Percentiles rank a stretch among this genome's conserved stretches.
phyloP scores from a whole-genome alignment of 2,888 invertebrate genomes.

The Cephus nigrinus region DNA sequence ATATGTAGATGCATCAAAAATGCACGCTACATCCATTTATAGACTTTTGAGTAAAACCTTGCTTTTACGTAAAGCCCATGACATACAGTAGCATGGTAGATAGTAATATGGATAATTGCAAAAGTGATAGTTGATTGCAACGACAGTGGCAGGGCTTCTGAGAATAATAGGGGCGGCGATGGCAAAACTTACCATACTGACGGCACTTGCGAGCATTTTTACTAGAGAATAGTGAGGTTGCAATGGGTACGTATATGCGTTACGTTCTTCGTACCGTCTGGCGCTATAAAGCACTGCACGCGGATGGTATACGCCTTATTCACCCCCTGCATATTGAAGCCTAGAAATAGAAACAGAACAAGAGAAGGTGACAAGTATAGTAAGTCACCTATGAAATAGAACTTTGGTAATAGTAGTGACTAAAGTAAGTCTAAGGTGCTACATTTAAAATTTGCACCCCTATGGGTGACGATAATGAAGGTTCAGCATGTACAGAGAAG shows the following conservation, averaged over 20 bases:
- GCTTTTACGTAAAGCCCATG: neutral
- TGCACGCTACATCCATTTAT: neutral
- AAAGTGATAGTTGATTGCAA: neutral
- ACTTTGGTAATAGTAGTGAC: neutral
- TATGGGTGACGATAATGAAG: no score
- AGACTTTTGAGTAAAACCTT: neutral
- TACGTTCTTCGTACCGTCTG: neutral
- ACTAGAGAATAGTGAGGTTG: neutral
- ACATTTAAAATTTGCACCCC: no score
- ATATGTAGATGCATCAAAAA: neutral
- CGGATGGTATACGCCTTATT: neutral
- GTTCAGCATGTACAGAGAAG: no score
- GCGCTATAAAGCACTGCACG: neutral
- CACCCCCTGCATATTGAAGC: neutral
- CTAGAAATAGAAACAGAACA: neutral
- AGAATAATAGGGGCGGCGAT: neutral
- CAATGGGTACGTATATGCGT: neutral
- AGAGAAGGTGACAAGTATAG: neutral
- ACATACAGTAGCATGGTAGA: neutral
- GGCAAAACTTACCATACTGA: neutral
- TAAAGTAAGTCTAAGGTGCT: neutral
- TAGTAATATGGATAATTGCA: neutral
- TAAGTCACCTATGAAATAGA: neutral
- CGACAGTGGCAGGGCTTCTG: neutral
- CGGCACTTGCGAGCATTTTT: neutral